Conservation (phyloP, 2,113 vertebrate species). For the Quiscalus mexicanus region DNA sequence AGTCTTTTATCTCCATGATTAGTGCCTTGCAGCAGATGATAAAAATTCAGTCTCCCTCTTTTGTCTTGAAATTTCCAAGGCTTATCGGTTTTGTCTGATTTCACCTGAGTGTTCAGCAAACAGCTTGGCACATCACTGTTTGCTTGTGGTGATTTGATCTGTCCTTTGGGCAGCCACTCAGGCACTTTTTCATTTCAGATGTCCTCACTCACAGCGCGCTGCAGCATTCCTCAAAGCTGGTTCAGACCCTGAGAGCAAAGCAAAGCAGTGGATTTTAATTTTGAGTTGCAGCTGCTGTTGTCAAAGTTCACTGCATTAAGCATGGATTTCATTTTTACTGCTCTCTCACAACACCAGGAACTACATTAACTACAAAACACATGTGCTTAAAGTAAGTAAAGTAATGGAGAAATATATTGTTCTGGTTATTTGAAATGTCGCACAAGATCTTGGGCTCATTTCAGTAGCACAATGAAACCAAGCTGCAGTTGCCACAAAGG, state of each 20-base stretch:
- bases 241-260: constrained; percentile 31
- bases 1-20: background rate
- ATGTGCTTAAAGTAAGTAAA: constrained; percentile 22
- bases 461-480: constrained; percentile 1
- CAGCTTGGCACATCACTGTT: background rate
- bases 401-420: constrained; percentile 32
- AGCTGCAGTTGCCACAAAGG: background rate
- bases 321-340: constrained; percentile 37
- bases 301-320: constrained; percentile 62
- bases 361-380: constrained; percentile 41
- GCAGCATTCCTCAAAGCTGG: background rate
- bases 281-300: constrained; percentile 56
- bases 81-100: background rate
- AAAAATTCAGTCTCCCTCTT: constrained; percentile 1
- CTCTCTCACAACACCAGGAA: constrained; percentile 32
- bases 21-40: constrained; percentile 5
- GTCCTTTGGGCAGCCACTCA: background rate
- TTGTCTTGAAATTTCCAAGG: constrained; percentile 31
- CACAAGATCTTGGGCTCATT: background rate
- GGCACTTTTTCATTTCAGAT: constrained; percentile 8
- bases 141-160: constrained; percentile 49
- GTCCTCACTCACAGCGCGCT: background rate
- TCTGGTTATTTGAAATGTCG: constrained; percentile 24
- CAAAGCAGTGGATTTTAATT: constrained; percentile 54
- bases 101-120: constrained; percentile 21